Base-by-base conservation (phyloP, 2,888 invertebrate genomes). In the Troides helena region DNA sequence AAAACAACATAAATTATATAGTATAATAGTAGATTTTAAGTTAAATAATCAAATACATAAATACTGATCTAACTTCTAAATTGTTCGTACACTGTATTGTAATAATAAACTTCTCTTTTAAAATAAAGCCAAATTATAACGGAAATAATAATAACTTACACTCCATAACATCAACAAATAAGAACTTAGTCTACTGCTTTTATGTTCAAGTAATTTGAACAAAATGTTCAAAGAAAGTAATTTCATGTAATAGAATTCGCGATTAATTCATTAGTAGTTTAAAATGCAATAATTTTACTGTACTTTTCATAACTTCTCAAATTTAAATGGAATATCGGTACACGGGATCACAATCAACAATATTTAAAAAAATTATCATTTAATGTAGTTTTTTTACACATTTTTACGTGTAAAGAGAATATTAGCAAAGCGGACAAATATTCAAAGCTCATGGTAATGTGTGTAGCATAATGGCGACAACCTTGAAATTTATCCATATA, bases 381-480 rank as follows among this genome's bases (percentile, higher is more conserved):
- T n/a, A 18, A 21, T 62, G 14, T 30, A 30, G 30, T 17, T 4
- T 60, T 43, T 23, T 59, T 59, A 69, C 69, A 65, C 65, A 58
- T 50, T 65, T 39, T 57, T 57, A 58, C 59, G 62, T 57, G 65
- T 70, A 62, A 68, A 68, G 53, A 39, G 25, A 62, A 18, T 36
- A 23, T 64, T 60, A 62, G 66, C 70, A 63, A 70, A 70, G 70
- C 66, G 53, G 59, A 66, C 65, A 62, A 66, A 66, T 59, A 63
- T 57, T 62, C 36, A 70, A 53, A 70, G 70, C 70, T 67, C 50
- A 70, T 66, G 66, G 53, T 66, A 53, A 67, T 70, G 70, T 70
- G 58, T 64, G 23, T 59, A 59, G 60, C 70, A 25, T 23, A 62
- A 63, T 18, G 62, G n/a, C 70, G 21, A 63, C 56, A 66, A 67